Percentiles rank a stretch among this genome's conserved stretches.
phyloP scores from a whole-genome alignment of 2,797 vertebrate genomes.

The Gymnodraco acuticeps region DNA sequence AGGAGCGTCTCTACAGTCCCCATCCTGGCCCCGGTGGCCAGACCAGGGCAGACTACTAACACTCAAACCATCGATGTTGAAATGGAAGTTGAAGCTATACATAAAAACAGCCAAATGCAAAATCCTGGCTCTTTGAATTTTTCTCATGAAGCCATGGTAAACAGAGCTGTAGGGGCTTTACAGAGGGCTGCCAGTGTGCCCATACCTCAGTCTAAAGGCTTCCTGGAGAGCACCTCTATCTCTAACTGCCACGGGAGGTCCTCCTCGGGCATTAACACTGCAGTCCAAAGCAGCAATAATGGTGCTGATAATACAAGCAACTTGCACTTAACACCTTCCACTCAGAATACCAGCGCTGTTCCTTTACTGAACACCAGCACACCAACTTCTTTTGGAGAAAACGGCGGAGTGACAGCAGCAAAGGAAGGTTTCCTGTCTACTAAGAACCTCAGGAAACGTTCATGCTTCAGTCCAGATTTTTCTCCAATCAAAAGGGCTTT shows the following conservation, averaged over 20 bases:
- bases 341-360: constrained; percentile 84
- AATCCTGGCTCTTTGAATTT: constrained; percentile 76
- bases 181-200: constrained; percentile 89
- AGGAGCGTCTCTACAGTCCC: constrained; percentile 89
- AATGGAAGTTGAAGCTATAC: constrained; percentile 89
- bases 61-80: constrained; percentile 88
- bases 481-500: constrained; percentile 93
- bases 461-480: constrained; percentile 87
- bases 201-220: constrained; percentile 83
- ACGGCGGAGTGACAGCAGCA: constrained; percentile 61
- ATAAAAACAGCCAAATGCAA: constrained; percentile 85
- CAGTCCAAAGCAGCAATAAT: constrained; percentile 82
- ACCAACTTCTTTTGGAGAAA: constrained; percentile 79
- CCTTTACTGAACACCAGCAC: constrained; percentile 85
- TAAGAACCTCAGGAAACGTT: constrained; percentile 92
- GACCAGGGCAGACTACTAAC: constrained; percentile 69
- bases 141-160: constrained; percentile 72
- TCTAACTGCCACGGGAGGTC: constrained; percentile 82
- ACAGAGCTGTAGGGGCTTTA: constrained; percentile 70
- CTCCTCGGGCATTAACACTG: constrained; percentile 73
- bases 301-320: constrained; percentile 73
- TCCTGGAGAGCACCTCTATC: constrained; percentile 81
- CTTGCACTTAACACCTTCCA: constrained; percentile 80
- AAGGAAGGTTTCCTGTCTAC: constrained; percentile 87
- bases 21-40: constrained; percentile 86